Evolutionary conservation across 2,113 vertebrate genomes (phyloP).

Genomic region (Thomomys bottae): DNA sequence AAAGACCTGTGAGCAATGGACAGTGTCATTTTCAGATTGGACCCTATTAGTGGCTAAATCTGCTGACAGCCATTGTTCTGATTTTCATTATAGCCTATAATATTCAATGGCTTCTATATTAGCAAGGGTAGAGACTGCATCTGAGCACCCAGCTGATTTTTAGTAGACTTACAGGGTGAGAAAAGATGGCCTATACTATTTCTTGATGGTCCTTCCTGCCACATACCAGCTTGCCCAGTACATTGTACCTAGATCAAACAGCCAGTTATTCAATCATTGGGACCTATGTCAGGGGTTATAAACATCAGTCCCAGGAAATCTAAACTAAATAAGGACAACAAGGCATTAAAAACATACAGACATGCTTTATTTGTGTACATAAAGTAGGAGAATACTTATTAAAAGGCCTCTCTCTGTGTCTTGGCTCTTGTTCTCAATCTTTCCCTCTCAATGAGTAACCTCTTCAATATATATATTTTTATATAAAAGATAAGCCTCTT

Average conservation of each 20-base stretch:
- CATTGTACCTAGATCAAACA: background rate
- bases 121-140: background rate
- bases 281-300: background rate
- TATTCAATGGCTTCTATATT: background rate
- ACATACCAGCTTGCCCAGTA: background rate
- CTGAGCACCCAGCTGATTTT: background rate
- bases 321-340: background rate
- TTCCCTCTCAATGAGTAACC: background rate
- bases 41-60: background rate
- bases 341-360: background rate
- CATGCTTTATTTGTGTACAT: background rate
- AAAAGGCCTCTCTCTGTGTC: background rate
- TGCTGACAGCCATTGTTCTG: background rate
- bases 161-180: background rate
- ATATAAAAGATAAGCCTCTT: too few relatives aligned
- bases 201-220: slow-evolving; percentile 11
- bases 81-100: background rate
- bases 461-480: background rate
- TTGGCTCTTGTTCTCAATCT: too few relatives aligned
- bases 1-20: background rate
- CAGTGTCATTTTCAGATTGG: background rate
- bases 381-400: background rate
- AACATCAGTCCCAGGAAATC: background rate
- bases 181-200: slow-evolving; percentile 2
- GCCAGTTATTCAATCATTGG: background rate